Base-by-base conservation (phyloP, 2,888 invertebrate genomes). In the Epirrita christyi region DNA sequence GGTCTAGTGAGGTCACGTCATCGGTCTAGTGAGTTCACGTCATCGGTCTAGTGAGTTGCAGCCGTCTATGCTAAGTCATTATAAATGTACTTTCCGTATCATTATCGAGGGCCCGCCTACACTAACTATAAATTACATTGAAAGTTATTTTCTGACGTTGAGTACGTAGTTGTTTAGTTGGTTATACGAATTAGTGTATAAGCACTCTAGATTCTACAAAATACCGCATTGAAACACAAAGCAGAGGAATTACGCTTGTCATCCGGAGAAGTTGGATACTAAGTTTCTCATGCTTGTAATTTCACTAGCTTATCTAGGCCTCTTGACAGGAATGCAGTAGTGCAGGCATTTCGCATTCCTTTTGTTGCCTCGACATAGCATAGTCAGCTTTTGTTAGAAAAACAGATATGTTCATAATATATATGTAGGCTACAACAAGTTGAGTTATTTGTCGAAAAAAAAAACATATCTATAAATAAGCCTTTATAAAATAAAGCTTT, bases 221-320 rank as follows among this genome's bases (percentile, higher is more conserved):
- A 45, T 45, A 51, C 36, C 44, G 32, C 41, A 40, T 29, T 47
- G 34, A 46, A 42, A 51, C 38, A 57, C 47, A 52, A 55, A 44
- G 55, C 52, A 36, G 44, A 51, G 49, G 54, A 37, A 54, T 59
- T 56, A 59, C 41, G 42, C 14, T 34, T 43, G 56, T 66, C 63
- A 43, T 55, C 44, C 52, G 63, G 64, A 48, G 59, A 57, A 61
- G 50, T 63, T 53, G 57, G 47, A 46, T 38, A 32, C 36, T 46
- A 55, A 36, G 37, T 40, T 13, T 37, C 44, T 42, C 47, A 40
- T 42, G 46, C 46, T 13, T 48, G 43, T 49, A 55, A 50, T 54
- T 61, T 48, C 48, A 49, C 45, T 11, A 48, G 47, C 48, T 47
- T 51, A 50, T 40, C 47, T 52, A 42, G 14, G 49, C 49, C 53